Base-by-base conservation (phyloP, 2,113 vertebrate genomes). In the Cephalopterus ornatus region DNA sequence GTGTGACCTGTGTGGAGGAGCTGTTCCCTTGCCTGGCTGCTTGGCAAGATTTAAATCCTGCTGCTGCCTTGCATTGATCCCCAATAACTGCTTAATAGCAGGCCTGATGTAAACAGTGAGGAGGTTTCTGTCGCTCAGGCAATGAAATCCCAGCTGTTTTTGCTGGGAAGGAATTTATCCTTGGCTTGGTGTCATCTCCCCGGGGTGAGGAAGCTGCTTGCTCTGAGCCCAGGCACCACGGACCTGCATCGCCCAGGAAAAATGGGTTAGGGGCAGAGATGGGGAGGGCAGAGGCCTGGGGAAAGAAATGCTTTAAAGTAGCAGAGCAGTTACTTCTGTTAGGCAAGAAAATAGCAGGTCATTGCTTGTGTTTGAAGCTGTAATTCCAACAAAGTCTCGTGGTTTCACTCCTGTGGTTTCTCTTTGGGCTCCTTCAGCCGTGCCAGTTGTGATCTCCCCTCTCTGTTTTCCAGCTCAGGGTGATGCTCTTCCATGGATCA, bases 161-260 rank as follows among this genome's bases (percentile, higher is more conserved):
- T 50, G n/a, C 50, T 32, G 53, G 14, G 37, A 55, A 49, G 39
- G 32, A 28, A 63, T 80, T 68, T 53, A 32, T 56, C 82, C 63
- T 0, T 32, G 27, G 47, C 37, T 42, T 6, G 0, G 21, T 30
- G 18, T 21, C 41, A 30, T 46, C 14, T 83, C 41, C 46, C 7
- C 33, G 15, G 68, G 46, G 8, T 30, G 49, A 82, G 61, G 71
- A 50, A 66, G 50, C 32, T 59, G 16, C 33, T 52, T 59, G 27
- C 23, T 49, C 70, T 19, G 44, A 84, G 61, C 13, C 33, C 0
- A 1, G 65, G 35, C 10, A 3, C 14, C 32, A 24, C 0, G 0
- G 58, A 24, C 44, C 67, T 1, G 3, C 30, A 41, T 66, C 28
- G 41, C 50, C 33, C 35, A 65, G 77, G 73, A 55, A 59, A 65